These are phyloP conservation scores for Phoebastria nigripes DNA, from an alignment of 2,797 vertebrate genomes.

Conservation along the genomic window DNA sequence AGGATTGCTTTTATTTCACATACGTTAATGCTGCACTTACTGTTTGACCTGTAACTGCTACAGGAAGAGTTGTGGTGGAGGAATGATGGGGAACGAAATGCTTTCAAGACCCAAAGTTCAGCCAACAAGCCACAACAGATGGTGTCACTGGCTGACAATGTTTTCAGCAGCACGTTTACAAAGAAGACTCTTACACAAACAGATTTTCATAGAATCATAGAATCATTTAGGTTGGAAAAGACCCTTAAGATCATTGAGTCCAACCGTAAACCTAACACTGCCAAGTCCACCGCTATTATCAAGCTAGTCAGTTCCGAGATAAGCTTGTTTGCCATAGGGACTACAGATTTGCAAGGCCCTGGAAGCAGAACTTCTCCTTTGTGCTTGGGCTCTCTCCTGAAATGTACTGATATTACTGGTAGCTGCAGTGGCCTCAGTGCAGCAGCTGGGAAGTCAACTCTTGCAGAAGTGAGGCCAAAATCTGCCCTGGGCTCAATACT, in stretches of 20 bases:
- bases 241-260: neutral
- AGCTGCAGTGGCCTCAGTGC: neutral
- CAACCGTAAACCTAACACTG: neutral
- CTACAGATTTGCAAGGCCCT: neutral
- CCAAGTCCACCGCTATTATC: neutral
- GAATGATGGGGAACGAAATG: neutral
- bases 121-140: neutral
- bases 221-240: neutral
- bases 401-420: neutral
- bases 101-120: neutral
- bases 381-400: neutral
- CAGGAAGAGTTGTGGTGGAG: neutral
- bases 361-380: neutral
- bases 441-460: neutral
- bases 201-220: neutral
- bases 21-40: neutral
- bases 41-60: constrained; percentile 1
- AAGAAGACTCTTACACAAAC: neutral
- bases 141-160: accelerated
- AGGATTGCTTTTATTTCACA: neutral
- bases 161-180: neutral
- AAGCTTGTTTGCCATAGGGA: neutral
- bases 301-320: neutral
- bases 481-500: neutral
- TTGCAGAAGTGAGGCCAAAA: neutral